Evolutionary conservation across 2,113 vertebrate genomes (phyloP).

Genomic region (Ursus arctos): DNA sequence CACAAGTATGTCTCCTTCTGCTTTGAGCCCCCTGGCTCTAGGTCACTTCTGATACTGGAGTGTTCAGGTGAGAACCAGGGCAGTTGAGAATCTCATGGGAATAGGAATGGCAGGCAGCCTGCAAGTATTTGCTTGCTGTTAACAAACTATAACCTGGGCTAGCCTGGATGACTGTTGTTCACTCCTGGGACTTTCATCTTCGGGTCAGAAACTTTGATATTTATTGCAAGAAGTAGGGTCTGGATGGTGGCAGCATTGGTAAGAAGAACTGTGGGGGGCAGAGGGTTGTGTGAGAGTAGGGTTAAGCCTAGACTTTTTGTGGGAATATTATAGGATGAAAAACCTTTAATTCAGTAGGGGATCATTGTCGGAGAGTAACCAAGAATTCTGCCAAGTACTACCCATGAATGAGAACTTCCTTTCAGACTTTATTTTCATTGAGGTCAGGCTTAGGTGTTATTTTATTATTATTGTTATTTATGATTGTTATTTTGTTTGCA

Average conservation of each 20-base stretch:
- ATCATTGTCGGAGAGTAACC: neutral
- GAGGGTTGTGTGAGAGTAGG: neutral
- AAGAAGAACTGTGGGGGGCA: neutral
- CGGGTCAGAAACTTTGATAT: neutral
- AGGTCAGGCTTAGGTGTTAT: neutral
- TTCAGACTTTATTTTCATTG: slow-evolving; percentile 13
- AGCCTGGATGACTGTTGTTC: neutral
- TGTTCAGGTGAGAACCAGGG: neutral
- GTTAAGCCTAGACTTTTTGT: neutral
- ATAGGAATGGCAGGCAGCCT: neutral
- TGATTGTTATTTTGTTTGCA: neutral
- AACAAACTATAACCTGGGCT: neutral
- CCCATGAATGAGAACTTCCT: neutral
- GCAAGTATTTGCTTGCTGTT: neutral
- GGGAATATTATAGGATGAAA: neutral
- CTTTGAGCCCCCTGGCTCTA: neutral
- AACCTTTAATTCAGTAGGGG: neutral
- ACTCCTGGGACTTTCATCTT: neutral
- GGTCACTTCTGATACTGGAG: neutral
- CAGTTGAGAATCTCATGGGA: neutral
- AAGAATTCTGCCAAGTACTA: neutral
- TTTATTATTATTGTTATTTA: neutral
- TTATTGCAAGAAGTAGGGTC: neutral
- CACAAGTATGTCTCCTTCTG: neutral
- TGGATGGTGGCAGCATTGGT: neutral